Evolutionary conservation across 2,888 invertebrate genomes (phyloP).

Genomic region (Hipparchia semele): DNA sequence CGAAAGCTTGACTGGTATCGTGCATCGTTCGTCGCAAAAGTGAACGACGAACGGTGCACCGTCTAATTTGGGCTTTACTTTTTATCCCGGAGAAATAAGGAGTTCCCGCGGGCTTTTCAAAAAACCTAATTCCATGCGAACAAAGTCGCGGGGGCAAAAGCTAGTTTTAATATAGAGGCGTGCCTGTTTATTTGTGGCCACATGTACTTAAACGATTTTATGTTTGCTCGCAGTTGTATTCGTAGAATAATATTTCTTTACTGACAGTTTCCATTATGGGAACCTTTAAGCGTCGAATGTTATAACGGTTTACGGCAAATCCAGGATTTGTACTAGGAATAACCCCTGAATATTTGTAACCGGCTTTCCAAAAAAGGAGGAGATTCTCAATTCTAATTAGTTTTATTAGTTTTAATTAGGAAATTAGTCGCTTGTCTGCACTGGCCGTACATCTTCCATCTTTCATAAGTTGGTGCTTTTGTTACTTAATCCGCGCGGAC

Average conservation of each 20-base stretch:
- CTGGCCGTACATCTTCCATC: neutral
- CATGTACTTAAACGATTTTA: constrained; percentile 19
- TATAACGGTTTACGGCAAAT: constrained; percentile 8
- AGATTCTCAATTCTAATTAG: no score
- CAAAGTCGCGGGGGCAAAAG: neutral
- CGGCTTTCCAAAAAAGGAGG: no score
- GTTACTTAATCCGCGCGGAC: neutral
- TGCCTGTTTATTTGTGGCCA: constrained; percentile 17
- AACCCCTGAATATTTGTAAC: no score
- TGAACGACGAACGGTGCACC: no score
- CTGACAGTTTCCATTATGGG: constrained; percentile 25
- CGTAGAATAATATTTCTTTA: constrained; percentile 31
- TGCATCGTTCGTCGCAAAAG: no score
- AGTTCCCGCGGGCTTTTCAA: no score
- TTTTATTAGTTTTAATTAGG: no score
- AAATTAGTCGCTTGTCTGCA: neutral
- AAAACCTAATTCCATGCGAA: no score
- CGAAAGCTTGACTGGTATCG: no score
- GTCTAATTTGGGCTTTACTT: no score
- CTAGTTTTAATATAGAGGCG: neutral
- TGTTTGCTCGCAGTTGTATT: constrained; percentile 23
- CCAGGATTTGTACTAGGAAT: neutral
- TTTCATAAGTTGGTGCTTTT: neutral
- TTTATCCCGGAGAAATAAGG: no score
- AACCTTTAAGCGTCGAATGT: constrained; percentile 3